A percentile compares a stretch with the other conserved stretches of the same genome.
Evolutionary conservation across 2,113 vertebrate species (phyloP).

Genomic region (Formicarius rufipectus): DNA sequence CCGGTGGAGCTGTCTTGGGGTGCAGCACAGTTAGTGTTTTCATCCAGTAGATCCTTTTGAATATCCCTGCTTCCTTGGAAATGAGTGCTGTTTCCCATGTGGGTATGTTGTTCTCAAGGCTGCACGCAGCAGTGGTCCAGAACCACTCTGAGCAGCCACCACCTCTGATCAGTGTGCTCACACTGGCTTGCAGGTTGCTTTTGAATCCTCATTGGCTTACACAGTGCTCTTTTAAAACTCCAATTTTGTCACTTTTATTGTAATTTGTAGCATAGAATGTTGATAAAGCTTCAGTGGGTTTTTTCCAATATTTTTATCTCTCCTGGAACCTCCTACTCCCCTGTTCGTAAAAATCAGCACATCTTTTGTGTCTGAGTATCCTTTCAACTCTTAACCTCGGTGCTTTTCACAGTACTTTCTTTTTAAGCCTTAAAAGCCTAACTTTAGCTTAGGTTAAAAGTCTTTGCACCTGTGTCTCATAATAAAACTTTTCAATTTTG

Average conservation of each 20-base stretch:
- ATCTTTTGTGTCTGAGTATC: neutral
- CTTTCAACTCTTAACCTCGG: neutral
- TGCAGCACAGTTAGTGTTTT: neutral
- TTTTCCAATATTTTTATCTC: neutral
- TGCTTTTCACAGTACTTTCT: neutral
- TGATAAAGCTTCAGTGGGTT: neutral
- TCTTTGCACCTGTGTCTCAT: neutral
- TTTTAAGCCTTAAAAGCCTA: neutral
- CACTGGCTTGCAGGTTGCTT: neutral
- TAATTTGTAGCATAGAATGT: neutral
- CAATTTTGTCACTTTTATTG: neutral
- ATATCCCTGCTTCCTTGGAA: neutral
- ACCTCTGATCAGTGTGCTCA: neutral
- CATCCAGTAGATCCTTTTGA: neutral
- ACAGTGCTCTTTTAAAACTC: neutral
- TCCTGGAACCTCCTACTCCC: neutral
- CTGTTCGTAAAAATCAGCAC: neutral
- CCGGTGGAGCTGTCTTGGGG: neutral
- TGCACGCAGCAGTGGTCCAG: neutral
- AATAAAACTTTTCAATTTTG: conserved; percentile 27
- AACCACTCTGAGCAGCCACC: neutral
- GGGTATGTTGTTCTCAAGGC: neutral
- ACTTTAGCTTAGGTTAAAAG: conserved; percentile 2
- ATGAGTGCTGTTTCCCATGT: neutral
- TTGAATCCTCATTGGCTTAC: neutral